Conservation (phyloP, 2,888 invertebrate species). For the Tachina fera region DNA sequence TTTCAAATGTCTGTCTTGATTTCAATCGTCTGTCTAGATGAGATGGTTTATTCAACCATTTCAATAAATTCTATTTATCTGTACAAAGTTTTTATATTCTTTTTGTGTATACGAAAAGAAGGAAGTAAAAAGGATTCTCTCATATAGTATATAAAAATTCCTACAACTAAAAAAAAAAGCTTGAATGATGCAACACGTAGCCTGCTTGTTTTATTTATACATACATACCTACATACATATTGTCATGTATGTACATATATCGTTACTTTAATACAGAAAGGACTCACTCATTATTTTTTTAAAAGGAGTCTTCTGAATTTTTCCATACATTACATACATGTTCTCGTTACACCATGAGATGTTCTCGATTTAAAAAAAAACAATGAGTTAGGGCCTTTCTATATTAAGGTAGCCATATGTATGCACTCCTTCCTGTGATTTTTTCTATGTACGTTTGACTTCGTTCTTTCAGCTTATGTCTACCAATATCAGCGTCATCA, state of each 20-base stretch:
- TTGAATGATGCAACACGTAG: constrained; percentile 67
- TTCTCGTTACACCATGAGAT: too few relatives aligned
- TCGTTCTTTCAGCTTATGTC: background rate
- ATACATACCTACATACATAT: too few relatives aligned
- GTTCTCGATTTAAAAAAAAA: too few relatives aligned
- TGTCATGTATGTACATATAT: too few relatives aligned
- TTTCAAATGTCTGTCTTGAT: constrained; percentile 29
- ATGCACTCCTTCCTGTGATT: background rate
- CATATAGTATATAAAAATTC: background rate
- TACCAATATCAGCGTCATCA: constrained; percentile 12
- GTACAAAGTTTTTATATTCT: constrained; percentile 31
- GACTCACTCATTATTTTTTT: too few relatives aligned
- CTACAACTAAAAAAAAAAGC: background rate
- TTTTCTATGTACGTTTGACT: background rate
- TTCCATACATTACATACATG: too few relatives aligned
- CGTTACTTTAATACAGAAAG: too few relatives aligned
- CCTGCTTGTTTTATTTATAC: constrained; percentile 22
- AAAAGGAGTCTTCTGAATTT: too few relatives aligned
- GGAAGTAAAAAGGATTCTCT: background rate
- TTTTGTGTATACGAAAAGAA: background rate
- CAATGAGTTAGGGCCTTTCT: too few relatives aligned
- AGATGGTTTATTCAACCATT: constrained; percentile 54
- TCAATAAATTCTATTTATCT: constrained; percentile 66
- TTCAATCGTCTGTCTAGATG: constrained; percentile 33
- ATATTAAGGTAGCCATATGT: too few relatives aligned